These are phyloP conservation scores for Sylvicapra grimmia DNA, from an alignment of 2,113 vertebrate genomes.

Conservation along the genomic window DNA sequence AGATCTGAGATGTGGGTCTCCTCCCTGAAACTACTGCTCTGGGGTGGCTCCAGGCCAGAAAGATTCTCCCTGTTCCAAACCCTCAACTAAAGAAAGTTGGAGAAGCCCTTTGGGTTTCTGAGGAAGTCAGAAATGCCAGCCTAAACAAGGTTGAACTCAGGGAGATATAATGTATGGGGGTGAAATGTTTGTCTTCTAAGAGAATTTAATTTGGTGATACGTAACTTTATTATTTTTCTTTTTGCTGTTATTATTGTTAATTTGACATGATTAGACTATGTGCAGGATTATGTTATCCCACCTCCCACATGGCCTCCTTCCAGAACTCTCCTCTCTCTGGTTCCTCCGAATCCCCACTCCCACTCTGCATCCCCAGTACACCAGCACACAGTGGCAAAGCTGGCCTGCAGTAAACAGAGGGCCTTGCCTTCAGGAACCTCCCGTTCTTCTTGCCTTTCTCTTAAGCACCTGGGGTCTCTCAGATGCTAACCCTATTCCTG, in stretches of 20 bases:
- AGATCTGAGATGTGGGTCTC: not conserved
- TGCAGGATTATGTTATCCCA: not conserved
- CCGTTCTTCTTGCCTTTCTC: not conserved
- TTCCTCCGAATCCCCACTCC: rapidly evolving
- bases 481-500: not conserved
- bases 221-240: not conserved
- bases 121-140: not conserved
- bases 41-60: not conserved
- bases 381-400: not conserved
- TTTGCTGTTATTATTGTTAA: not conserved
- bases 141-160: not conserved
- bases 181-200: not conserved
- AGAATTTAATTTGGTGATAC: not conserved
- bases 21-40: not conserved
- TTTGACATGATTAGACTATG: not conserved
- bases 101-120: not conserved
- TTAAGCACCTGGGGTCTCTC: not conserved
- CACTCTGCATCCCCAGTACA: not conserved
- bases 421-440: not conserved
- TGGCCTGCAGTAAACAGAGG: not conserved
- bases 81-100: not conserved
- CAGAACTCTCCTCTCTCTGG: not conserved
- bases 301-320: not conserved
- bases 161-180: not conserved
- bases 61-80: not conserved